Base-by-base conservation (phyloP, 23 tunicate genomes). In the Clavelina lepadiformis region DNA sequence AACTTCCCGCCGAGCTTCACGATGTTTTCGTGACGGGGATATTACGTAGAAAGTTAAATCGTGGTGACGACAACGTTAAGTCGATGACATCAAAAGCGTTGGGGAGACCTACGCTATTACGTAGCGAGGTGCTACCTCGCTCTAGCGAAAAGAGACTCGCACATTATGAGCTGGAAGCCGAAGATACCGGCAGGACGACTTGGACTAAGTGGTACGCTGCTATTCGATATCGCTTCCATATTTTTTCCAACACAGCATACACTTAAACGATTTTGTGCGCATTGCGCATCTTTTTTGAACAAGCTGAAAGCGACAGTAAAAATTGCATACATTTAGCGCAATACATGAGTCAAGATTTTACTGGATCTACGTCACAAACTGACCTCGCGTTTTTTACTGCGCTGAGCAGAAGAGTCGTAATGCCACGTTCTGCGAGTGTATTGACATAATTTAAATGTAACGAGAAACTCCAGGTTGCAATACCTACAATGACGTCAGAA, bases 21-120 rank as follows among this genome's bases (percentile, higher is more conserved):
- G 65, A 65, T 33, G 73, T 76, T 7, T 33, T 75, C 5, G 31
- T 83, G n/a, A 83, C 82, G n/a, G 92, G 92, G n/a, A 68, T 83
- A 31, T 69, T 83, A 38, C 77, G 92, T 37, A 77, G 92, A 23
- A 75, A 69, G 31, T 8, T 60, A 22, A 47, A 37, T n/a, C 64
- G 92, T 18, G 92, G 72, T 1, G 92, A 83, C 51, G 50, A 50
- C 5, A 83, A 83, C 36, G 61, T 83, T 25, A 11, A 25, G 18
- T 27, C 15, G n/a, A 35, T 33, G 3, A 26, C 46, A 13, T 20
- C 13, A 27, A 13, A 47, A 15, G 7, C n/a, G 3, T 11, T 3
- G 7, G 19, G 32, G 2, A 29, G 3, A 3, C 8, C 5, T 3
- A 18, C 5, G 5, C 4, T 50, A 31, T 26, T 34, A 28, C 57